Percentiles rank a stretch among this genome's conserved stretches.
phyloP scores from a whole-genome alignment of 2,113 vertebrate species.

The Tetrao urogallus region DNA sequence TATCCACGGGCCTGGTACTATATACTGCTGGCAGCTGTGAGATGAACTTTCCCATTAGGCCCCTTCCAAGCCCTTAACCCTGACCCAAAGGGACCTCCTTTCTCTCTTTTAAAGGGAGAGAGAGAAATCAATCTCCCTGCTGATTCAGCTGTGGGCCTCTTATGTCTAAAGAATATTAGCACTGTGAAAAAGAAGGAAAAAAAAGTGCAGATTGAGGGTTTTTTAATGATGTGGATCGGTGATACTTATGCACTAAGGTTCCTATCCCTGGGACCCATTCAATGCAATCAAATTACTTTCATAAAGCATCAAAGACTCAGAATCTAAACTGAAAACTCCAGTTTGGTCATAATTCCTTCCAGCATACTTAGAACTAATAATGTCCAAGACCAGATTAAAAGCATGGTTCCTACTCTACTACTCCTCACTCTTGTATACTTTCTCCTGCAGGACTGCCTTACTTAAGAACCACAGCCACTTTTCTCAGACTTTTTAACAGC shows the following conservation, averaged over 20 bases:
- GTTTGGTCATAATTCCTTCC: slow-evolving; percentile 62
- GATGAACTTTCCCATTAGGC: slow-evolving; percentile 64
- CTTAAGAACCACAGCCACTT: slow-evolving; percentile 30
- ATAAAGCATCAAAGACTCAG: slow-evolving; percentile 28
- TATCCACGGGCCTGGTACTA: slow-evolving; percentile 61
- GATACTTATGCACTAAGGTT: slow-evolving; percentile 52
- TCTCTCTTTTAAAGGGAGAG: slow-evolving; percentile 59
- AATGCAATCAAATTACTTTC: slow-evolving; percentile 64
- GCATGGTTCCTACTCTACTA: slow-evolving; percentile 31
- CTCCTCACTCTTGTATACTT: slow-evolving; percentile 48
- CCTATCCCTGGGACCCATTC: slow-evolving; percentile 54
- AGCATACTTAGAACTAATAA: slow-evolving; percentile 57
- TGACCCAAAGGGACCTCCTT: slow-evolving; percentile 60
- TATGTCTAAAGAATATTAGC: slow-evolving; percentile 61
- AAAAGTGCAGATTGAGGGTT: slow-evolving; percentile 39
- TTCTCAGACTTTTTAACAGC: slow-evolving; percentile 56
- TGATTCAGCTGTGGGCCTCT: slow-evolving; percentile 49
- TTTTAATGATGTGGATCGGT: slow-evolving; percentile 37
- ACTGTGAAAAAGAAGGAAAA: slow-evolving; percentile 32
- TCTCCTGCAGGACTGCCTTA: slow-evolving; percentile 22
- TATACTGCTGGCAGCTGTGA: slow-evolving; percentile 58
- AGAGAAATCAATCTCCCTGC: slow-evolving; percentile 47
- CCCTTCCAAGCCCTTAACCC: slow-evolving; percentile 63
- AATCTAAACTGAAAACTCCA: slow-evolving; percentile 45
- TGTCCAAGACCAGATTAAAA: slow-evolving; percentile 55